phyloP scores from a whole-genome alignment of 2,113 vertebrate species.

The Lipotes vexillifer region DNA sequence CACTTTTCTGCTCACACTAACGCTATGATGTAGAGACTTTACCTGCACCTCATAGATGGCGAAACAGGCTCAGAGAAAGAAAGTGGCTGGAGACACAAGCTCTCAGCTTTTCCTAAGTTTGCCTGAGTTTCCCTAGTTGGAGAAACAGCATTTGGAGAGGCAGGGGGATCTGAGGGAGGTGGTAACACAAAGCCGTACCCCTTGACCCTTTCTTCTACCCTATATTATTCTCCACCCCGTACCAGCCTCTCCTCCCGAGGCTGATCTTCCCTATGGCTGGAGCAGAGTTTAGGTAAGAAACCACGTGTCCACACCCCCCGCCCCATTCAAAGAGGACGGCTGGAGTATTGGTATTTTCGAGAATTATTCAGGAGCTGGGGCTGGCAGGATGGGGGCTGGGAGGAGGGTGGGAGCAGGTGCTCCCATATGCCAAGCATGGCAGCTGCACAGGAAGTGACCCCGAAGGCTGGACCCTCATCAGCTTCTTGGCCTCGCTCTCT shows the following conservation, averaged over 20 bases:
- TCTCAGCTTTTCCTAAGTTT: neutral
- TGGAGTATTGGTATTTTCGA: neutral
- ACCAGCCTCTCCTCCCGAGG: neutral
- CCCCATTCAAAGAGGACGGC: neutral
- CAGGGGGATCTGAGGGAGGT: neutral
- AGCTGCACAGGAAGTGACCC: conserved; percentile 42
- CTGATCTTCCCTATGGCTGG: neutral
- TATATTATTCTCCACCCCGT: neutral
- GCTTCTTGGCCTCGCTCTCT: conserved; percentile 17
- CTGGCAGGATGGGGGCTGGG: neutral
- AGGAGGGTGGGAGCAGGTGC: conserved; percentile 11
- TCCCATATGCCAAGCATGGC: conserved; percentile 12
- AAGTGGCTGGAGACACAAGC: neutral
- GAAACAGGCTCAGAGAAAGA: neutral
- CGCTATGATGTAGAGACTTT: neutral
- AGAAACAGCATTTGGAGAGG: neutral
- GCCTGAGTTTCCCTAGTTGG: neutral
- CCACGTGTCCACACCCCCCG: neutral
- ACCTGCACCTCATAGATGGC: neutral
- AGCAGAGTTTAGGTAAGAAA: neutral
- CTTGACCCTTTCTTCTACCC: neutral
- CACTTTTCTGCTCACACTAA: neutral
- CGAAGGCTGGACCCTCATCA: neutral
- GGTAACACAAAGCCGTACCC: neutral
- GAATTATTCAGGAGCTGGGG: neutral